Conservation (phyloP, 1,140 invertebrate genomes). For the Meloidogyne floridensis region DNA sequence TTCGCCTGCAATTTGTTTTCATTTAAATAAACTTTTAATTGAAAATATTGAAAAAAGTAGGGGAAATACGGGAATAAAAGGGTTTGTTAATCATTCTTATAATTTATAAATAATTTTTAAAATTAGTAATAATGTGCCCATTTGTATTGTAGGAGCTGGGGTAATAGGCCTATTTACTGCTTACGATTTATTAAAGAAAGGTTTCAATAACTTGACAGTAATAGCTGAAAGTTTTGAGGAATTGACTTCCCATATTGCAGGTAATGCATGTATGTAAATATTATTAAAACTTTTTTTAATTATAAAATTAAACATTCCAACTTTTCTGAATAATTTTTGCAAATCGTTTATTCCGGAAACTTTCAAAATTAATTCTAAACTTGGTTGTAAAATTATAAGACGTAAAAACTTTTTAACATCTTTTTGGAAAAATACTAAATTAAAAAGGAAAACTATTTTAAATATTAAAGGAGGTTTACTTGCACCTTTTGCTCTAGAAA, state of each 20-base stretch:
- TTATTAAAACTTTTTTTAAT: neutral
- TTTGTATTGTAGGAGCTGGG: neutral
- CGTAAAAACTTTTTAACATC: neutral
- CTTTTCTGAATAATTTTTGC: no score
- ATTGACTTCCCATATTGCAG: constrained; percentile 16
- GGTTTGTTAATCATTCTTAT: neutral
- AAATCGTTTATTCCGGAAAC: no score
- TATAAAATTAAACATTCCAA: no score
- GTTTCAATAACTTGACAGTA: constrained; percentile 5
- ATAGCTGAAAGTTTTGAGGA: constrained; percentile 9
- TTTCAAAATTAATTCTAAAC: no score
- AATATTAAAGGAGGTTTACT: neutral
- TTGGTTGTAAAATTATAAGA: no score
- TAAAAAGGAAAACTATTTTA: neutral
- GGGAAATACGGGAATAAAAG: no score
- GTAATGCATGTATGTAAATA: neutral
- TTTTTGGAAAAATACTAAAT: neutral
- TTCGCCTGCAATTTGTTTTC: neutral
- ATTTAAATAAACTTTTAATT: constrained; percentile 12
- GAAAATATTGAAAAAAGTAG: neutral
- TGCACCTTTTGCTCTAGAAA: neutral
- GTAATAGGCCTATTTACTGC: constrained; percentile 18
- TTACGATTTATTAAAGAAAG: constrained; percentile 8
- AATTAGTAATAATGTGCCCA: no score
- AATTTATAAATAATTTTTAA: constrained; percentile 8